Evolutionary conservation across 2,113 vertebrate genomes (phyloP).

Genomic region (Manacus vitellinus): DNA sequence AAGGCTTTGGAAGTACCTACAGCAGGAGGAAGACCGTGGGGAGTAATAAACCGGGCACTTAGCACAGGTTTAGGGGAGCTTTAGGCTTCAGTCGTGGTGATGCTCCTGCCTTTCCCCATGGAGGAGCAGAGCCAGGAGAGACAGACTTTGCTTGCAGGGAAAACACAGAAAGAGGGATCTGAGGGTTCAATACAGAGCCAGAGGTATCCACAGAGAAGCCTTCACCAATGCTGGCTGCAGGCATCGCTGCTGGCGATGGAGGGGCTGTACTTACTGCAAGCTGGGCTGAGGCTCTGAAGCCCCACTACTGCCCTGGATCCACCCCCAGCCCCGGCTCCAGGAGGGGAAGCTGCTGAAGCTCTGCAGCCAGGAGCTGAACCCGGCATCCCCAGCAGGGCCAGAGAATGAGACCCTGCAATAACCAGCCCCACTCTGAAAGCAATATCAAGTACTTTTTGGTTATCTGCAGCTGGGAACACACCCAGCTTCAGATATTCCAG

Average conservation of each 20-base stretch:
- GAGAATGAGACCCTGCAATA: not conserved
- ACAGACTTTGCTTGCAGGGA: not conserved
- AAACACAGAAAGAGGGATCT: not conserved
- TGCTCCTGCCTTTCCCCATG: not conserved
- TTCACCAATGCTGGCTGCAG: not conserved
- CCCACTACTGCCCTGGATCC: not conserved
- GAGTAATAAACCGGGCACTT: not conserved
- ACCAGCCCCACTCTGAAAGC: not conserved
- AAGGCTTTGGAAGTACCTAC: not conserved
- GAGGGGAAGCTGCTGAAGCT: not conserved
- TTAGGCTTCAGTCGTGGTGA: not conserved
- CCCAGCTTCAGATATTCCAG: slow-evolving; percentile 60
- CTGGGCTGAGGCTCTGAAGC: not conserved
- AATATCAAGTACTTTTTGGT: slow-evolving; percentile 25
- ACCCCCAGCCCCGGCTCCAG: not conserved
- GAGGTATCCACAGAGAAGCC: not conserved
- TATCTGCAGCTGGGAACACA: slow-evolving; percentile 61
- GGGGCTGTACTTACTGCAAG: not conserved
- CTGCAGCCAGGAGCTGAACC: not conserved
- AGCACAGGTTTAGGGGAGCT: not conserved
- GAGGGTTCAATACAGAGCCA: not conserved
- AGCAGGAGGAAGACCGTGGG: accelerated
- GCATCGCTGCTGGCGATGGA: accelerated
- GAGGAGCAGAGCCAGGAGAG: not conserved
- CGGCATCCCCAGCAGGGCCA: not conserved